Conservation (phyloP, 2,888 invertebrate genomes). For the Oxycera nigricornis region DNA sequence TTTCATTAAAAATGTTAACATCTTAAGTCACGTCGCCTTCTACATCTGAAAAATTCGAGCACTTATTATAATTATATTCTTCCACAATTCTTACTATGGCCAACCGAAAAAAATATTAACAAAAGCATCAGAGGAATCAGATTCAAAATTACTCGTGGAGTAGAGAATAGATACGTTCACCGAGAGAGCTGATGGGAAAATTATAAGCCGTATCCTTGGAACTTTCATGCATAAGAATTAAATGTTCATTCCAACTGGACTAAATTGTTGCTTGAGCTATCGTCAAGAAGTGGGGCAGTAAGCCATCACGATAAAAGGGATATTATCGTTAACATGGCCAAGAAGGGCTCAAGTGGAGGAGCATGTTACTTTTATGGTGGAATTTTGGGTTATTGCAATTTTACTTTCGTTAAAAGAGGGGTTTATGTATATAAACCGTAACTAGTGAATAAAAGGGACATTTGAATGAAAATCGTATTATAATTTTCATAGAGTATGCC, state of each 20-base stretch:
- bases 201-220: background rate
- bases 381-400: too few species aligned
- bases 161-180: background rate
- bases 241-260: background rate
- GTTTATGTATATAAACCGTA: too few species aligned
- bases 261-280: background rate
- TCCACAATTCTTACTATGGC: background rate
- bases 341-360: too few species aligned
- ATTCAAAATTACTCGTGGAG: background rate
- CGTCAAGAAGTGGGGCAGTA: background rate
- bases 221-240: background rate
- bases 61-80: slow-evolving; percentile 30
- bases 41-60: background rate
- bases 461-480: too few species aligned
- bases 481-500: too few species aligned
- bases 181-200: background rate
- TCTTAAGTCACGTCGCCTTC: slow-evolving; percentile 20
- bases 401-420: too few species aligned
- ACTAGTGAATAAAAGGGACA: too few species aligned
- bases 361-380: too few species aligned
- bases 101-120: background rate
- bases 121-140: background rate
- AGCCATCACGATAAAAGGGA: slow-evolving; percentile 2
- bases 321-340: too few species aligned
- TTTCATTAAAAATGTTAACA: slow-evolving; percentile 19